These are phyloP conservation scores for Leptobrachium leishanense DNA, from an alignment of 2,113 vertebrate genomes.

Conservation along the genomic window DNA sequence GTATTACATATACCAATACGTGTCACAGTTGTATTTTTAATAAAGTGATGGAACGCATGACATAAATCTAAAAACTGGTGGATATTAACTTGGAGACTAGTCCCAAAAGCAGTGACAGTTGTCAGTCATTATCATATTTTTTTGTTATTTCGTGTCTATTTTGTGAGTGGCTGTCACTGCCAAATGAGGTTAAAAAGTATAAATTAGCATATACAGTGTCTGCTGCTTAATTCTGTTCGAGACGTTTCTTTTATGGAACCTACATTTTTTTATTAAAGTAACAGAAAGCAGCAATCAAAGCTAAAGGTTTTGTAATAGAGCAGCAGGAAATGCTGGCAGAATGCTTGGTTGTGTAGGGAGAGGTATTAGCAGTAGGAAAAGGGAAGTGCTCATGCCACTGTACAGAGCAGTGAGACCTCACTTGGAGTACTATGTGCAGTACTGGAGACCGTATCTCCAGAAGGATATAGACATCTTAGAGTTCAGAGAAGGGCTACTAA, in stretches of 20 bases:
- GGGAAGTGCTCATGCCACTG: too few relatives aligned
- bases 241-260: constrained; percentile 16
- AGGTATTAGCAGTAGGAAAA: too few relatives aligned
- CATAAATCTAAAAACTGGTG: neutral
- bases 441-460: too few relatives aligned
- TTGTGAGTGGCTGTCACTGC: constrained; percentile 25
- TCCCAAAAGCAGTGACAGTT: constrained; percentile 7
- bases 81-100: constrained; percentile 14
- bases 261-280: neutral
- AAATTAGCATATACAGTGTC: constrained; percentile 28
- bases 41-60: neutral
- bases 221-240: constrained; percentile 11
- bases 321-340: too few relatives aligned
- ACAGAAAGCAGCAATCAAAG: neutral
- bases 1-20: neutral
- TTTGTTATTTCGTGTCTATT: constrained; percentile 27
- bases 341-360: too few relatives aligned
- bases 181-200: neutral
- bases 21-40: neutral
- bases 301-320: neutral
- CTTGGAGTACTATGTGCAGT: too few relatives aligned
- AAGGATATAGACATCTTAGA: too few relatives aligned
- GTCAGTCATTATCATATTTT: constrained; percentile 7
- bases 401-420: too few relatives aligned
- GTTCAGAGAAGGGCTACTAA: too few relatives aligned